Percentiles rank a stretch among this genome's conserved stretches.
Evolutionary conservation across 1,140 invertebrate genomes (phyloP).

Genomic region (Parasteatoda tepidariorum): DNA sequence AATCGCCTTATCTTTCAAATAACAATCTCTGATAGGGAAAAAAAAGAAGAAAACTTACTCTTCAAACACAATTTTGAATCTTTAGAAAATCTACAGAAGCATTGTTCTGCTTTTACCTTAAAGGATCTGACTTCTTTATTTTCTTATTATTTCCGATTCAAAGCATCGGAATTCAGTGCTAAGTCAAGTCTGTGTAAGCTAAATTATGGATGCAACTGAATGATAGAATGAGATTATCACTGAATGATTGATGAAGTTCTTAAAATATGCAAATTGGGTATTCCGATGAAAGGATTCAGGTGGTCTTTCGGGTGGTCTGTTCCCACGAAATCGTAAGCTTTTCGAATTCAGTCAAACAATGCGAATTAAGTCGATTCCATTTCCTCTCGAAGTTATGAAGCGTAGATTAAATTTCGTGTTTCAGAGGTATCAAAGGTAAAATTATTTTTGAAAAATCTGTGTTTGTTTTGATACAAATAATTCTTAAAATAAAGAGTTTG

Average conservation of each 20-base stretch:
- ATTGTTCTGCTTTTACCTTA: too few species aligned
- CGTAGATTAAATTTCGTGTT: too few species aligned
- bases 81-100: too few species aligned
- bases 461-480: too few species aligned
- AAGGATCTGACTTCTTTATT: too few species aligned
- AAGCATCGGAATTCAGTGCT: not conserved
- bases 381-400: too few species aligned
- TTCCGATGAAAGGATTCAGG: not conserved
- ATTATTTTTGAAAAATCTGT: too few species aligned
- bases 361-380: not conserved
- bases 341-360: not conserved
- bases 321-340: not conserved
- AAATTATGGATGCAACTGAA: not conserved
- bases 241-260: not conserved
- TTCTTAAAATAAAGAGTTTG: too few species aligned
- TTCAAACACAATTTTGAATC: not conserved
- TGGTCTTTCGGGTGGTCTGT: not conserved
- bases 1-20: too few species aligned
- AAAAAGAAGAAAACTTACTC: not conserved
- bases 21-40: not conserved
- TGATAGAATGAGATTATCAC: not conserved
- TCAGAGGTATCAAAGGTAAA: too few species aligned
- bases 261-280: not conserved
- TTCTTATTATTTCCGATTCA: not conserved
- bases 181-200: not conserved